A percentile compares a stretch with the other conserved stretches of the same genome.
Evolutionary conservation across 2,113 vertebrate genomes (phyloP).

Genomic region (Phaetusa simplex): DNA sequence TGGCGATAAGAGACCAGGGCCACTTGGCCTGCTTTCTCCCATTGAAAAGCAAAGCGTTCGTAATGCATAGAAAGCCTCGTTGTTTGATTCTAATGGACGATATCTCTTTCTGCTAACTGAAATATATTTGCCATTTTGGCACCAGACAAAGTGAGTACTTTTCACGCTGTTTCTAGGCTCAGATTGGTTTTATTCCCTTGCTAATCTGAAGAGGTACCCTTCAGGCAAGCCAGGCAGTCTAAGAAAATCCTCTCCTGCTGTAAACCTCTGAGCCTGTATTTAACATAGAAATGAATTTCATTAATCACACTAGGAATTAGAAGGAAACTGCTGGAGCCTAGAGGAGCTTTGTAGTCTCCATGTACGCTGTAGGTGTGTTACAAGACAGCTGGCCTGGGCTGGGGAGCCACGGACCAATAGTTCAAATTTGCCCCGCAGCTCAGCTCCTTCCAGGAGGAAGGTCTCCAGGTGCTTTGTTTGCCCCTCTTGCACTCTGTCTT

Average conservation of each 20-base stretch:
- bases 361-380: not conserved
- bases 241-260: not conserved
- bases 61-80: not conserved
- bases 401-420: not conserved
- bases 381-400: not conserved
- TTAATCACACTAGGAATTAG: not conserved
- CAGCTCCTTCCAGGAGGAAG: not conserved
- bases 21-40: not conserved
- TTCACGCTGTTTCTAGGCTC: not conserved
- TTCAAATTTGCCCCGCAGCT: not conserved
- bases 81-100: not conserved
- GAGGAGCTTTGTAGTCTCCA: not conserved
- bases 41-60: not conserved
- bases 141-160: not conserved
- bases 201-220: constrained; percentile 7
- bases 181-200: not conserved
- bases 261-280: not conserved
- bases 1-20: not conserved
- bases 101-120: not conserved
- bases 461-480: not conserved
- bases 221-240: not conserved
- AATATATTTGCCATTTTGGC: not conserved
- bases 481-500: not conserved
- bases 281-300: not conserved
- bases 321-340: not conserved